Evolutionary conservation across 2,888 invertebrate genomes (phyloP), one percentile per base, ranked within the genome.

Genomic region (Tipula confusa): DNA sequence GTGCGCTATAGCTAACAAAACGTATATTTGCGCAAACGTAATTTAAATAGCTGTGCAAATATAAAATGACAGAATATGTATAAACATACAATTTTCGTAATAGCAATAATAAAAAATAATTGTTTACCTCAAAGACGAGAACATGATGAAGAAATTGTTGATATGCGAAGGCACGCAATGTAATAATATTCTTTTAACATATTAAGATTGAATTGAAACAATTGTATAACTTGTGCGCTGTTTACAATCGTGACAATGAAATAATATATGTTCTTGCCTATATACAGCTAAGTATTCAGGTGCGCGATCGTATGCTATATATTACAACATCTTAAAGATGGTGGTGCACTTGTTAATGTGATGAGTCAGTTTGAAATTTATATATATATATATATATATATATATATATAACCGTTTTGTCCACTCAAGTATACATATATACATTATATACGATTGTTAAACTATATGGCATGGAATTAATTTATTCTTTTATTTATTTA

Each of bases 401-500:
- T n/a, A n/a, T n/a, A n/a, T 11, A 11, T 11, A 64, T 64, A 64
- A 64, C 64, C 24, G 64, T 64, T 64, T 64, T 64, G 24, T 64
- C 24, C 64, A 64, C 24, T 24, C 64, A 64, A 24, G 3, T 11
- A 24, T 64, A 7, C 43, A n/a, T 31, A 31, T 31, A 31, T 31
- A 5, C 3, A 7, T 31, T 9, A 33, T 38, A 13, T 24, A 64
- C 24, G 64, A 64, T 64, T 64, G 64, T 64, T 64, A 64, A n/a
- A 64, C 11, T 64, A 64, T 64, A 24, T 64, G 64, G 64, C 64
- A 64, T 64, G 24, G 64, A 18, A 64, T 64, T 64, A 64, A 64
- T 64, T 64, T 64, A 64, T 64, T 64, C 64, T 64, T 64, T 64
- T 64, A 64, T 64, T 64, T 64, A 64, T 64, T 64, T 64, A 64